Evolutionary conservation across 1,140 invertebrate genomes (phyloP), one percentile per base, ranked within the genome.

Genomic region (Brachionus sp.): DNA sequence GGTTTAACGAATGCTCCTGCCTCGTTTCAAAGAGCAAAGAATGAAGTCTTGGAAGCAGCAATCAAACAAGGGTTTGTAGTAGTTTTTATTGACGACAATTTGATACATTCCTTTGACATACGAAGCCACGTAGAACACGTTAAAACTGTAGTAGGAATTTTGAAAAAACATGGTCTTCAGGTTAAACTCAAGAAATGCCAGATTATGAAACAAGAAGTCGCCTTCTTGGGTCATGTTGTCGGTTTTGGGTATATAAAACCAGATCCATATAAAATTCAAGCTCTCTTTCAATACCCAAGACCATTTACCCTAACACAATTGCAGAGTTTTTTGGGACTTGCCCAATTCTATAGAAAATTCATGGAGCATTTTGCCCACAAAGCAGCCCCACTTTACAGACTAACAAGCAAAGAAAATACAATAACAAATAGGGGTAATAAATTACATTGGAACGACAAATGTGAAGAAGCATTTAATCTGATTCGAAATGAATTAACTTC

Each of bases 131-230:
- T 44, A 13, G 13, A 77, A 44, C 73, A 77, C n/a, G 46, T 77
- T 16, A 23, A 75, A 12, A 82, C 84, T 35, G 84, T 91, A 5
- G 85, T 90, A 5, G 57, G 86, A 29, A 84, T 85, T 50, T 83
- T 90, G 5, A 82, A 75, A 29, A 75, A 84, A 62, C 87, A 88
- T 5, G 86, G 87, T 29, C 83, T 90, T 1, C 89, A 87, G 3
- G 85, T 90, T 1, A 90, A 88, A 25, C 84, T 88, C 2, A 68
- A 86, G 73, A 89, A 90, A 85, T 87, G 85, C 33, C 82, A 88
- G 50, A 90, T 90, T 10, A 39, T 16, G 6, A 44, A 57, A 13
- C 73, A 82, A 35, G 12, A 39, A 13, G 57, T 85, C 2, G n/a
- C 23, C 5, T 84, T 73, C 77, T 37, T 86, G 5, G 85, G 84